Conservation (phyloP, 2,113 vertebrate genomes). For the Acinonyx jubatus region DNA sequence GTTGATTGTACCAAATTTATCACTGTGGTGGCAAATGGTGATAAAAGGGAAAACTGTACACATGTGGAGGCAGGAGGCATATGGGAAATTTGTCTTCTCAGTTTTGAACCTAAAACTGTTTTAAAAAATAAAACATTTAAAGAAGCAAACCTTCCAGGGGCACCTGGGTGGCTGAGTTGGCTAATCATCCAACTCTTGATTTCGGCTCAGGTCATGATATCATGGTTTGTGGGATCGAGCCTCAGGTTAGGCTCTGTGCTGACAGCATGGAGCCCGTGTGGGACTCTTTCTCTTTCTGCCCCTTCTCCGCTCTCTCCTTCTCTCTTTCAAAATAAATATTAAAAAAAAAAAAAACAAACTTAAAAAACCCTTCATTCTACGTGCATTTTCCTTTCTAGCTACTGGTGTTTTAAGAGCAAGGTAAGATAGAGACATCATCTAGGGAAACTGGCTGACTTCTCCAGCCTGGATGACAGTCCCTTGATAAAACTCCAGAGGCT, state of each 20-base stretch:
- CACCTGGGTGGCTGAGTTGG: too few relatives aligned
- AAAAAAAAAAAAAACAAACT: background rate
- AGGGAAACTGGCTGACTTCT: background rate
- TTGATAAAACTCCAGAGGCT: background rate
- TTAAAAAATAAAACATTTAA: background rate
- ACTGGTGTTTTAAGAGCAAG: background rate
- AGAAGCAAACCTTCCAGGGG: too few relatives aligned
- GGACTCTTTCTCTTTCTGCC: too few relatives aligned
- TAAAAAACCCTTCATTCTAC: background rate
- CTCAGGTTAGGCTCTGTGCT: too few relatives aligned
- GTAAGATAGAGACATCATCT: background rate
- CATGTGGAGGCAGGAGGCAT: background rate
- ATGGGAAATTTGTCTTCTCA: background rate
- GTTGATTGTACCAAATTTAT: background rate
- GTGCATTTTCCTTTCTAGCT: background rate
- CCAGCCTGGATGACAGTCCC: background rate
- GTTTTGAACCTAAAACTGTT: background rate
- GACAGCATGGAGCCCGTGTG: too few relatives aligned
- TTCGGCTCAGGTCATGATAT: too few relatives aligned
- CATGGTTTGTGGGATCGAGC: too few relatives aligned
- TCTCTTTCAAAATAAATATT: background rate
- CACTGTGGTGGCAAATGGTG: background rate
- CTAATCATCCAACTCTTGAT: too few relatives aligned
- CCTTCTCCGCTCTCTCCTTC: too few relatives aligned
- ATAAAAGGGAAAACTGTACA: too few relatives aligned